Evolutionary conservation across 2,888 invertebrate species (phyloP), one percentile per base, ranked within the genome.

Genomic region (Aspidapion aeneum): DNA sequence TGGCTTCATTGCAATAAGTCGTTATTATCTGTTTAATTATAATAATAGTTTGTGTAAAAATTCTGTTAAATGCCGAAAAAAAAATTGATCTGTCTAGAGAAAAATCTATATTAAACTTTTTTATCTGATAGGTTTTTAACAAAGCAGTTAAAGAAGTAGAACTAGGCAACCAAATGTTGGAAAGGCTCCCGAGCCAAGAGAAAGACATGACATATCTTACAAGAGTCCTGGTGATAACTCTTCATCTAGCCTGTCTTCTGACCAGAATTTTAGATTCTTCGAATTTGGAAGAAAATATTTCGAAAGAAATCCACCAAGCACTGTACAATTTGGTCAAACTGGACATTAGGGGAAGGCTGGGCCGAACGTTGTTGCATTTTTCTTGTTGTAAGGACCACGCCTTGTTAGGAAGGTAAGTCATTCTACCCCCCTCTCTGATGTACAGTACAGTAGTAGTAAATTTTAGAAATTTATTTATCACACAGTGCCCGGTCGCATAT

Each of bases 341-440:
- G 74, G 87, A 85, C 80, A 85, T 82, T 20, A 74, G 73, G 61
- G 79, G 89, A 1, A 85, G 87, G 1, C 84, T 86, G 62, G 90
- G 90, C 0, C 83, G 90, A 55, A 86, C 90, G 1, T 85, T 89
- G 54, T 79, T 93, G 69, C 96, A 96, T 82, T 85, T 96, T 75
- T 93, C 93, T 63, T 94, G 94, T 80, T 89, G 90, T 72, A 85
- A 88, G 64, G 93, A 93, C 70, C 88, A 88, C 21, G 86, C 89
- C 18, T 82, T 89, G 50, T 83, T 86, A 35, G 87, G 88, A 16
- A 84, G 87, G 64, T 84, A 89, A 63, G 67, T 21, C 50, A 3
- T 35, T 58, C 17, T n/a, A n/a, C n/a, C n/a, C n/a, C n/a, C n/a
- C n/a, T n/a, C n/a, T n/a, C n/a, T n/a, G n/a, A n/a, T 57, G n/a